Evolutionary conservation across 2,113 vertebrate genomes (phyloP).

Genomic region (Cnemophilus loriae): DNA sequence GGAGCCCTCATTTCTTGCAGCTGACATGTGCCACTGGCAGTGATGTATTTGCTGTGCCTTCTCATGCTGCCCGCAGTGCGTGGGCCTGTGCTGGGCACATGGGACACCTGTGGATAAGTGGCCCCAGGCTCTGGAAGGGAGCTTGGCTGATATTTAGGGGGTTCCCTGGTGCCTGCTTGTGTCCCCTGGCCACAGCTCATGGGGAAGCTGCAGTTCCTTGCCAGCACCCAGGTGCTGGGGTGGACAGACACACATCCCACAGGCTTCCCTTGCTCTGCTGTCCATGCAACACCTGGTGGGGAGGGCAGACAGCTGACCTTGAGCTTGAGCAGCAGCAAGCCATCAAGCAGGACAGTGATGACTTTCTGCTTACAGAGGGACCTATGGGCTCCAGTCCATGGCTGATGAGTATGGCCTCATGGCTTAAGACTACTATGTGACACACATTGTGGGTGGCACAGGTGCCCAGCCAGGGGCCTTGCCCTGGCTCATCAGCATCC

Average conservation of each 20-base stretch:
- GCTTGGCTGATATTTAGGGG: background rate
- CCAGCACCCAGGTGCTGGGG: no score
- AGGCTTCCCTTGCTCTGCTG: background rate
- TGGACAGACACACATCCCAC: accelerated
- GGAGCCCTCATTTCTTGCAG: background rate
- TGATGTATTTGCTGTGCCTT: background rate
- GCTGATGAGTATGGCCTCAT: background rate
- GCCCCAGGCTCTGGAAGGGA: background rate
- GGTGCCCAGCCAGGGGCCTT: background rate
- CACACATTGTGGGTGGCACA: background rate
- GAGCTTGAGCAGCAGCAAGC: background rate
- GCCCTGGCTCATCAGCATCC: background rate
- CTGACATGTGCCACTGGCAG: background rate
- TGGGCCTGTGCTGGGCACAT: background rate
- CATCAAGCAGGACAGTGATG: background rate
- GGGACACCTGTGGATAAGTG: background rate
- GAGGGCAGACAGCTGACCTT: background rate
- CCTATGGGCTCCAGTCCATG: background rate
- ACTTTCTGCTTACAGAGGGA: background rate
- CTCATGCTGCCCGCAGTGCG: accelerated
- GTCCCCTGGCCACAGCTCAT: background rate
- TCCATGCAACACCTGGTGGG: background rate
- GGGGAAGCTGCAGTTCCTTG: background rate
- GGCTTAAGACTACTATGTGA: accelerated
- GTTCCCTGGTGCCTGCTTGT: no score